Base-by-base conservation (phyloP, 2,113 vertebrate species). In the Poeciliopsis turrubarensis region DNA sequence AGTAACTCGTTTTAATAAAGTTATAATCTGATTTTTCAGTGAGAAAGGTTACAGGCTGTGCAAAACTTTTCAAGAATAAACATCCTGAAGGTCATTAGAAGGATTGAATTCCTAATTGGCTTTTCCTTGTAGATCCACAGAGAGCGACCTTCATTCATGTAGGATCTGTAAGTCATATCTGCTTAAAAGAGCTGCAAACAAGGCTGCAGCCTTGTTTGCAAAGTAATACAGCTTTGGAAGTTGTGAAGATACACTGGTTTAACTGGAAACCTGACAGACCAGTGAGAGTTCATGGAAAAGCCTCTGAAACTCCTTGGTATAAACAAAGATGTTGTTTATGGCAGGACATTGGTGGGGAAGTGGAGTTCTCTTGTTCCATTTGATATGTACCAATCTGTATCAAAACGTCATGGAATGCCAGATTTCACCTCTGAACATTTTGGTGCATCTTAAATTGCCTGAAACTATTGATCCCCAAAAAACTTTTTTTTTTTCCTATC, bases 351-450 rank as follows among this genome's bases (percentile, higher is more conserved):
- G 90, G 81, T 80, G 84, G 73, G 65, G 73, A 70, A 75, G 75
- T 77, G 66, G 78, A 84, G 78, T 84, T 82, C 82, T 84, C 92
- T 90, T 82, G 83, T 79, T 92, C 87, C 84, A 80, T 73, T 69
- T 94, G 92, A 94, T 92, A 94, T 94, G 94, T 92, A 89, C 85
- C 83, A 91, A 81, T 83, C 79, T 66, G 65, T 83, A 78, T 85
- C 90, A 90, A 94, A 94, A 94, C 94, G 93, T 94, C 93, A 93
- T 39, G 68, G 88, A 94, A 94, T 94, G 87, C 80, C 92, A 93
- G 83, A 81, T 85, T 89, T 89, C 91, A 91, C 89, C 87, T 83
- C 84, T 73, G 85, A 85, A 90, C 92, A 90, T 84, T 85, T 89
- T 86, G 70, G 74, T 72, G 81, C 62, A 69, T 89, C 75, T 79